Percentiles rank a stretch among this genome's conserved stretches.
phyloP scores from a whole-genome alignment of 2,113 vertebrate species.

The Rhinogobius similis region DNA sequence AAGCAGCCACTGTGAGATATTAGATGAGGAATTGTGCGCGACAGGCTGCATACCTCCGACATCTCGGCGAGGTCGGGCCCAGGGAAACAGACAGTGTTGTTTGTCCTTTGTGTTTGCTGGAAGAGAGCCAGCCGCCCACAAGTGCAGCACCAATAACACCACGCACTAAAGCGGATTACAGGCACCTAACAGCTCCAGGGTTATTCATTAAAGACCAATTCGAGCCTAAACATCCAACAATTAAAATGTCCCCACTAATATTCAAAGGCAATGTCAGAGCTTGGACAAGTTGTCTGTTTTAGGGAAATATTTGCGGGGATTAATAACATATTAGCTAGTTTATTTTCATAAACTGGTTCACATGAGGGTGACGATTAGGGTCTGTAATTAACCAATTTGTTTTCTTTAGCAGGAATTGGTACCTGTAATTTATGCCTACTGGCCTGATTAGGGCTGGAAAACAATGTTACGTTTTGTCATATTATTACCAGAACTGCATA shows the following conservation, averaged over 20 bases:
- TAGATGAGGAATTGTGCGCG: slow-evolving; percentile 11
- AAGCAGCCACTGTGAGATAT: slow-evolving; percentile 6
- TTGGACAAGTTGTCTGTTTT: background rate
- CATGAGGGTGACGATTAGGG: background rate
- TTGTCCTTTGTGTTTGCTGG: slow-evolving; percentile 14
- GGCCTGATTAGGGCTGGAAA: background rate
- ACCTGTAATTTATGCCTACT: no score
- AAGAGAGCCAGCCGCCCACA: slow-evolving; percentile 7
- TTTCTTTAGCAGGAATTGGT: no score
- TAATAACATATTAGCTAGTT: background rate
- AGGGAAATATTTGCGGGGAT: background rate
- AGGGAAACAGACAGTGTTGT: slow-evolving; percentile 9
- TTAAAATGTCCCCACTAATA: slow-evolving; percentile 4
- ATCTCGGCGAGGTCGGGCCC: background rate
- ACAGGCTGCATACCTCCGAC: slow-evolving; percentile 12
- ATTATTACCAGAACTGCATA: no score
- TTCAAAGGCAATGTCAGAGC: background rate
- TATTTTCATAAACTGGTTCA: background rate
- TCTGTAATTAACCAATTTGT: background rate
- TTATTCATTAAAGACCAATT: slow-evolving; percentile 6
- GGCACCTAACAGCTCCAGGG: background rate
- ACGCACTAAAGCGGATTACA: slow-evolving; percentile 9
- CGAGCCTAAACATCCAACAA: background rate
- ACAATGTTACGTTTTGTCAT: no score
- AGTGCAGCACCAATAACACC: slow-evolving; percentile 3